phyloP scores from a whole-genome alignment of 2,888 invertebrate genomes.

The Spatulosminthurus flaviceps region DNA sequence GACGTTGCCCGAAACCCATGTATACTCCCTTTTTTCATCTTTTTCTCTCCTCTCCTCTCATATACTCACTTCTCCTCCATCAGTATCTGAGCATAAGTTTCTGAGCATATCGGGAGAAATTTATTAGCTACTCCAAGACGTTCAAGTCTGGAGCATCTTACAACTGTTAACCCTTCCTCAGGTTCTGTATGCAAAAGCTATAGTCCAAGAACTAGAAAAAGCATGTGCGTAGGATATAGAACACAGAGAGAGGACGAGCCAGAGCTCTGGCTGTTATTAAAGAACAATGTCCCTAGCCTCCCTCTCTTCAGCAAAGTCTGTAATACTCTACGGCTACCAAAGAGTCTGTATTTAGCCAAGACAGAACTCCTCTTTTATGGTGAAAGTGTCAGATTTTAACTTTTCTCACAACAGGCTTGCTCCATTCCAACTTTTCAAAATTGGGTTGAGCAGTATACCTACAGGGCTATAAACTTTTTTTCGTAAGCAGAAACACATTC shows the following conservation, averaged over 20 bases:
- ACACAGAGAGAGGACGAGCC: no score
- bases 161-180: neutral
- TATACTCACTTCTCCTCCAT: neutral
- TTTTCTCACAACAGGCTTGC: neutral
- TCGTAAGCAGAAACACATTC: neutral
- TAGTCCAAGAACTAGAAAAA: no score
- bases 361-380: neutral
- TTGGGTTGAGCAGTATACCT: neutral
- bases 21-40: neutral
- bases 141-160: neutral
- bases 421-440: neutral
- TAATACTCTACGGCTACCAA: no score
- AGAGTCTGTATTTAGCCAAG: neutral
- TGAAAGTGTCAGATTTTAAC: slow-evolving; percentile 2
- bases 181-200: neutral
- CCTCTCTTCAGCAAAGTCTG: neutral
- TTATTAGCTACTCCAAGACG: neutral
- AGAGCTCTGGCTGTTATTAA: no score
- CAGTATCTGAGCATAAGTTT: neutral
- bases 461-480: neutral
- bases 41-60: neutral
- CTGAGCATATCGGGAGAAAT: slow-evolving; percentile 2
- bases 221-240: no score
- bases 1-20: neutral
- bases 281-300: slow-evolving; percentile 2